These are phyloP conservation scores for Chanos chanos DNA, from an alignment of 2,797 vertebrate genomes.

Conservation along the genomic window DNA sequence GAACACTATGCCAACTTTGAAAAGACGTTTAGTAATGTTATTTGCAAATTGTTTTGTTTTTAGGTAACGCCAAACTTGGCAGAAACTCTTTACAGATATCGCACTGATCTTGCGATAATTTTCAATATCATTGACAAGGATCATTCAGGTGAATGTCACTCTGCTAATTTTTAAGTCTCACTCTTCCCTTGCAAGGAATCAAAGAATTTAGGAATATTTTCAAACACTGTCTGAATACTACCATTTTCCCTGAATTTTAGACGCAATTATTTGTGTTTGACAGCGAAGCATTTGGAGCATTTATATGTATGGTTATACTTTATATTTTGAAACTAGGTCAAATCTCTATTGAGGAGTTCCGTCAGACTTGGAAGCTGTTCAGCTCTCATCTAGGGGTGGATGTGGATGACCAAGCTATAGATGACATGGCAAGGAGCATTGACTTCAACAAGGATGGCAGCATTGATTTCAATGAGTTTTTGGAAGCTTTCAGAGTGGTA, in stretches of 20 bases:
- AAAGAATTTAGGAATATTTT: too few relatives aligned
- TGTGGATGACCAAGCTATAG: constrained; percentile 73
- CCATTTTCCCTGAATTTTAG: too few relatives aligned
- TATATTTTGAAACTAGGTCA: too few relatives aligned
- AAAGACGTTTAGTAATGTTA: too few relatives aligned
- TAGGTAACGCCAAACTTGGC: constrained; percentile 83
- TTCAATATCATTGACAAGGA: constrained; percentile 95
- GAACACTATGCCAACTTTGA: too few relatives aligned
- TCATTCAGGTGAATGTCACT: constrained; percentile 69
- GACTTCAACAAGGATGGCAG: constrained; percentile 95
- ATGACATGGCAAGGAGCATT: constrained; percentile 83
- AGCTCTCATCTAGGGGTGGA: constrained; percentile 78
- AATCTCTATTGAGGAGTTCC: constrained; percentile 92
- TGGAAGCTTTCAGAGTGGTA: constrained; percentile 91
- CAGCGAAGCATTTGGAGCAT: too few relatives aligned
- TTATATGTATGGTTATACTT: not conserved
- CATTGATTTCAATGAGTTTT: constrained; percentile 96
- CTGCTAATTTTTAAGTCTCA: too few relatives aligned
- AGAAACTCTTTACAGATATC: constrained; percentile 89
- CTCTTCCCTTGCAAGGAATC: too few relatives aligned
- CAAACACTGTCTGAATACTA: not conserved
- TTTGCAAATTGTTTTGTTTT: too few relatives aligned
- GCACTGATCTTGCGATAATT: constrained; percentile 89
- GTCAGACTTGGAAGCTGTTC: constrained; percentile 90
- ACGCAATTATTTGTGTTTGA: too few relatives aligned